Evolutionary conservation across 2,888 invertebrate species (phyloP).

Genomic region (Drosophila borealis): DNA sequence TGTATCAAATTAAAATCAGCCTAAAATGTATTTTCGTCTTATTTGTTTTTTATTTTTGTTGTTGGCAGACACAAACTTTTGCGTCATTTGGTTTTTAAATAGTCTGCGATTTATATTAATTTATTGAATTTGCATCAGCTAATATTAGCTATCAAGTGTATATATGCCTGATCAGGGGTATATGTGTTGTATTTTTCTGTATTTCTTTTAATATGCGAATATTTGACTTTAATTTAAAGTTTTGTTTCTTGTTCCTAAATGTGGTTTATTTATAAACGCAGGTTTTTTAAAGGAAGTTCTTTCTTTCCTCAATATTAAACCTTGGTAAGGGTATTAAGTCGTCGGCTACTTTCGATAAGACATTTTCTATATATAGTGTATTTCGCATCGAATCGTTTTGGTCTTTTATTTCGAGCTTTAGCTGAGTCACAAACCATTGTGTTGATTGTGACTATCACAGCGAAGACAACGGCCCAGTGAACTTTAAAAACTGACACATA

Average conservation of each 20-base stretch:
- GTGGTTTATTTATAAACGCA: no score
- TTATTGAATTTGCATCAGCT: conserved; percentile 7
- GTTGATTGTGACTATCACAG: background rate
- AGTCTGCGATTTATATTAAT: conserved; percentile 10
- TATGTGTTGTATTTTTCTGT: background rate
- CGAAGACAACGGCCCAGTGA: conserved; percentile 4
- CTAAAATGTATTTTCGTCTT: background rate
- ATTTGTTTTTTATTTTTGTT: conserved; percentile 1
- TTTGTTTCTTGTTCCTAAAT: no score
- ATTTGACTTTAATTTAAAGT: no score
- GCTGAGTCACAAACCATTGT: conserved; percentile 22
- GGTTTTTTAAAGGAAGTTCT: no score
- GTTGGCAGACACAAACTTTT: conserved; percentile 11
- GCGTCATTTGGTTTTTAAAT: conserved; percentile 45
- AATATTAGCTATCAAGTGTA: background rate
- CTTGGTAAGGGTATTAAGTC: background rate
- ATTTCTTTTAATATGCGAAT: background rate
- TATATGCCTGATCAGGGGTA: background rate
- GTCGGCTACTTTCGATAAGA: no score
- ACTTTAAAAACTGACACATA: conserved; percentile 10
- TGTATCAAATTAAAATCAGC: conserved; percentile 28
- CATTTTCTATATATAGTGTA: no score
- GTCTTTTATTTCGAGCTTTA: conserved; percentile 15
- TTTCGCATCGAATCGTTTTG: background rate
- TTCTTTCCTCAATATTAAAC: background rate